A percentile compares a stretch with the other conserved stretches of the same genome.
These are phyloP conservation scores for Apteryx owenii DNA, from an alignment of 2,113 vertebrate genomes.

Conservation along the genomic window DNA sequence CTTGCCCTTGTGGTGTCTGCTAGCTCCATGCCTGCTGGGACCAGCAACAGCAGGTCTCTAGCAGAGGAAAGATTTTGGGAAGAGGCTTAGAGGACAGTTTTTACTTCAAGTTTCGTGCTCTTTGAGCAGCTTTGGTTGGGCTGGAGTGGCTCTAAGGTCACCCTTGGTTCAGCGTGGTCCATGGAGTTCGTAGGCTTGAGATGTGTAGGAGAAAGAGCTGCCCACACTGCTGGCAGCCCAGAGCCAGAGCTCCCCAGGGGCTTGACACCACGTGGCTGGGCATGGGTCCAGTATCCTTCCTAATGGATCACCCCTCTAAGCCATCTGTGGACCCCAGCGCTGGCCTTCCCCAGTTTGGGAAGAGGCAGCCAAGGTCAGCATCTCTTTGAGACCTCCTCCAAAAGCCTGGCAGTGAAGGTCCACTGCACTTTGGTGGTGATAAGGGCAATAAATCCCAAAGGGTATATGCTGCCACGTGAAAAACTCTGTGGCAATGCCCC, in stretches of 20 bases:
- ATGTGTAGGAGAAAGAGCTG: too few species aligned
- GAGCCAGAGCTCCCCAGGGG: too few species aligned
- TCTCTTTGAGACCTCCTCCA: neutral
- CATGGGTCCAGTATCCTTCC: too few species aligned
- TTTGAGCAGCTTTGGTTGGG: neutral
- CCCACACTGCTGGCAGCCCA: too few species aligned
- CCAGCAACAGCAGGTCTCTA: neutral
- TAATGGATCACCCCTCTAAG: too few species aligned
- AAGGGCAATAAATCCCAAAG: neutral
- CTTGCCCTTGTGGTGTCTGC: neutral
- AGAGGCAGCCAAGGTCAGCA: neutral
- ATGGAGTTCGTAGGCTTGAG: too few species aligned
- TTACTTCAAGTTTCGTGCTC: neutral
- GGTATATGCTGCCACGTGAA: neutral
- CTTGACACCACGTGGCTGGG: too few species aligned
- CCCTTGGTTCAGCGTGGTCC: too few species aligned
- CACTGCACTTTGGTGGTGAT: neutral
- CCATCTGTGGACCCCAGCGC: too few species aligned
- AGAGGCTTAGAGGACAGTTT: neutral
- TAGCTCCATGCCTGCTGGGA: accelerated
- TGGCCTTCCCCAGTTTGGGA: neutral
- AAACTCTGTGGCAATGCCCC: neutral
- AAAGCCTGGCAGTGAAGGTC: neutral
- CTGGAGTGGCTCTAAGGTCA: neutral
- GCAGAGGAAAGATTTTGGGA: neutral